phyloP scores from a whole-genome alignment of 64 coral and sea anemone species.

The Anthopleura sola region DNA sequence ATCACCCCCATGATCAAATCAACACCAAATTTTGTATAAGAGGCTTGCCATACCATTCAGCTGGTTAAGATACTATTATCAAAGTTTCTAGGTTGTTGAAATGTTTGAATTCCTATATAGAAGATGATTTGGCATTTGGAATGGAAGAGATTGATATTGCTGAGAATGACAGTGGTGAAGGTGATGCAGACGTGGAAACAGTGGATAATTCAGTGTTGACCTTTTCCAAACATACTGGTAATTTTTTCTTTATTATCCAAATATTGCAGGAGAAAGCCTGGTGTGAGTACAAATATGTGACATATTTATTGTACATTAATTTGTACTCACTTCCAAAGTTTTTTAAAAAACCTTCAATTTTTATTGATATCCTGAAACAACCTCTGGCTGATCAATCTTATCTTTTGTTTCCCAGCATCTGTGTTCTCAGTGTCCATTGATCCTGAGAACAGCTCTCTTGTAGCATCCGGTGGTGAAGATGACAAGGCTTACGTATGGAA shows the following conservation, averaged over 20 bases:
- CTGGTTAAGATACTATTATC: too few relatives aligned
- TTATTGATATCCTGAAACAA: too few relatives aligned
- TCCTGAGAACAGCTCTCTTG: constrained; percentile 38
- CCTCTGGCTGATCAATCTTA: background rate
- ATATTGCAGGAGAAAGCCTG: too few relatives aligned
- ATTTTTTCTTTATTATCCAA: background rate
- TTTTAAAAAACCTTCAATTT: too few relatives aligned
- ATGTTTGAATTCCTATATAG: constrained; percentile 3
- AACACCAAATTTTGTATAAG: too few relatives aligned
- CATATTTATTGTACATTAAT: too few relatives aligned
- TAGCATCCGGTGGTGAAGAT: constrained; percentile 96
- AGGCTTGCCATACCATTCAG: too few relatives aligned
- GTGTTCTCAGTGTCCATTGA: constrained; percentile 92
- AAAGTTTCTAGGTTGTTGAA: background rate
- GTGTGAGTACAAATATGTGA: too few relatives aligned
- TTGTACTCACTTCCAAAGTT: too few relatives aligned
- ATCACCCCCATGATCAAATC: too few relatives aligned
- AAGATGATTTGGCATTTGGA: constrained; percentile 48
- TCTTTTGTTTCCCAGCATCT: constrained; percentile 45
- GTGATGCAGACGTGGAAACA: constrained; percentile 46
- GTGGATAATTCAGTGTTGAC: constrained; percentile 67
- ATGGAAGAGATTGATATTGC: constrained; percentile 68
- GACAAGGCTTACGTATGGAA: constrained; percentile 95
- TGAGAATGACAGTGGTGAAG: constrained; percentile 53
- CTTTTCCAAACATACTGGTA: constrained; percentile 85